Evolutionary conservation across 2,888 invertebrate species (phyloP).

Genomic region (Auanema freiburgensis): DNA sequence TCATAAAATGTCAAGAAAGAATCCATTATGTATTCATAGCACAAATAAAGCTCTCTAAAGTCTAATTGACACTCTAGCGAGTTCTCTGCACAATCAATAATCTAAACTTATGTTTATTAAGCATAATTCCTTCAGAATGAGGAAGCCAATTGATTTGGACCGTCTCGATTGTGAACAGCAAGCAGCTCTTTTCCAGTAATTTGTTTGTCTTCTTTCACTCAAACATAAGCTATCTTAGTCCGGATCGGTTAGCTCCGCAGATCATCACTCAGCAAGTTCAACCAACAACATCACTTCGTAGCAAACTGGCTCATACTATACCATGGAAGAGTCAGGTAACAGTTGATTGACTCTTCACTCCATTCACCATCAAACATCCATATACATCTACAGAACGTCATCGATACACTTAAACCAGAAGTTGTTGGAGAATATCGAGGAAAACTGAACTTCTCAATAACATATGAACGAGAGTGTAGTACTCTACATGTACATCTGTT

Average conservation of each 20-base stretch:
- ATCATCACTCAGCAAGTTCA: slow-evolving; percentile 42
- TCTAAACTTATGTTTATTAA: background rate
- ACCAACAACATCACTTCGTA: slow-evolving; percentile 36
- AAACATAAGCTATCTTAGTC: slow-evolving; percentile 20
- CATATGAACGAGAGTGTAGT: slow-evolving; percentile 51
- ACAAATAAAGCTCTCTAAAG: background rate
- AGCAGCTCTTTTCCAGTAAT: slow-evolving; percentile 36
- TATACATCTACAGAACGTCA: slow-evolving; percentile 41
- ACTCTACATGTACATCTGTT: slow-evolving; percentile 54
- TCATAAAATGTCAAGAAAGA: background rate
- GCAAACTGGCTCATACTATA: slow-evolving; percentile 36
- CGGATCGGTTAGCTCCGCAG: slow-evolving; percentile 42
- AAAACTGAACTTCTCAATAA: slow-evolving; percentile 55
- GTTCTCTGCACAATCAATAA: slow-evolving; percentile 4
- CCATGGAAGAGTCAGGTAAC: slow-evolving; percentile 49
- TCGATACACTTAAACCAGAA: slow-evolving; percentile 57
- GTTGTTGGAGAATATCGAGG: slow-evolving; percentile 55
- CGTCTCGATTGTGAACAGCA: slow-evolving; percentile 46
- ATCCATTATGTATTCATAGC: background rate
- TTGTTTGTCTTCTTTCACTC: slow-evolving; percentile 4
- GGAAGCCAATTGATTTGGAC: slow-evolving; percentile 36
- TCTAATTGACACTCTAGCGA: background rate
- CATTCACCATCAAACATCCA: background rate
- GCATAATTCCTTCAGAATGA: slow-evolving; percentile 27
- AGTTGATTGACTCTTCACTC: background rate